A percentile compares a stretch with the other conserved stretches of the same genome.
Evolutionary conservation across 37 sponge, comb jelly and placozoan species (phyloP).

Genomic region (Spongilla lacustris): DNA sequence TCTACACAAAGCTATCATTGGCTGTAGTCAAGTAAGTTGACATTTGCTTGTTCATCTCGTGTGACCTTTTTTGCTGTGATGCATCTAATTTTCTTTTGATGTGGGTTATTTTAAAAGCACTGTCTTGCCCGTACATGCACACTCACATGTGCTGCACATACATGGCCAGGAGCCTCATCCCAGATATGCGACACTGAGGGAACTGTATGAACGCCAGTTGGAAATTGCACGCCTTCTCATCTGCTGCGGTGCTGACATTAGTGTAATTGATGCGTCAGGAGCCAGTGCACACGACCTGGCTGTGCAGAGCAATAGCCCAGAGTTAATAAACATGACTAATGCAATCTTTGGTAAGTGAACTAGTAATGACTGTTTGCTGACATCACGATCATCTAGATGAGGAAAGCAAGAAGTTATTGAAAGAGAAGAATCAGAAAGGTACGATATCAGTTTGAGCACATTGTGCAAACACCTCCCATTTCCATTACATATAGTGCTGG

Average conservation of each 20-base stretch:
- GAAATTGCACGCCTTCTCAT: slow-evolving; percentile 62
- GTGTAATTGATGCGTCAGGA: slow-evolving; percentile 31
- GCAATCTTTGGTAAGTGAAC: slow-evolving; percentile 18
- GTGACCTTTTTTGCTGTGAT: too few relatives aligned
- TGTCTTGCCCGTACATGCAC: too few relatives aligned
- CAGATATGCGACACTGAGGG: background rate
- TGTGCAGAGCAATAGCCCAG: slow-evolving; percentile 43
- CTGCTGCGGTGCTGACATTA: slow-evolving; percentile 41
- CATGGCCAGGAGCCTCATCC: slow-evolving; percentile 22
- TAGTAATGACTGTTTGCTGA: background rate
- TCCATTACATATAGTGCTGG: too few relatives aligned
- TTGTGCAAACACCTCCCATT: background rate
- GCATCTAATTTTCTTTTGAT: too few relatives aligned
- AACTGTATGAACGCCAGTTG: slow-evolving; percentile 37
- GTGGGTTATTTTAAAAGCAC: background rate
- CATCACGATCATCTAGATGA: background rate
- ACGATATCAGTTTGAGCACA: too few relatives aligned
- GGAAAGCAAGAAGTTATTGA: background rate
- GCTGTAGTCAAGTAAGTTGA: too few relatives aligned
- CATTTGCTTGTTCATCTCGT: too few relatives aligned
- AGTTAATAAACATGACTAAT: slow-evolving; percentile 46
- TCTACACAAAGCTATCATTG: too few relatives aligned
- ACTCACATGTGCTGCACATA: too few relatives aligned
- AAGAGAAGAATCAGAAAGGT: background rate
- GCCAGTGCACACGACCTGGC: slow-evolving; percentile 42